These are phyloP conservation scores for Diachrysia chrysitis DNA, from an alignment of 2,888 invertebrate species.

Conservation along the genomic window DNA sequence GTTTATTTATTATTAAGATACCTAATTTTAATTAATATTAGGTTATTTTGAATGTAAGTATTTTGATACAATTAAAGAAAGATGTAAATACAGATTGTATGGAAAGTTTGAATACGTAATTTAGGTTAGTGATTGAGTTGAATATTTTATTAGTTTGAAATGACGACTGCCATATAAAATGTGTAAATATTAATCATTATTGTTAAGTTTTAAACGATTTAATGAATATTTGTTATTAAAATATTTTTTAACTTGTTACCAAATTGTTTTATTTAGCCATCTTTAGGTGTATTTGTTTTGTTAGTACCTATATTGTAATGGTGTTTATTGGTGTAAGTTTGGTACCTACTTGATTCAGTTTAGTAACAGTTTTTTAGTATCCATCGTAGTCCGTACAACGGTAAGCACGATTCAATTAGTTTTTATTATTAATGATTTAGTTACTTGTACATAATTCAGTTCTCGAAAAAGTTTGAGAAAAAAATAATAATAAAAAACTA, in stretches of 20 bases:
- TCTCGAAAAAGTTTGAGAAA: no score
- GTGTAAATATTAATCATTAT: neutral
- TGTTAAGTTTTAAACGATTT: neutral
- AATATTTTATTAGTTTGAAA: neutral
- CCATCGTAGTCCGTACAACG: no score
- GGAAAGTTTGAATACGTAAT: neutral
- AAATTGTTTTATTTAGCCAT: neutral
- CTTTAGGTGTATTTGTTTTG: no score
- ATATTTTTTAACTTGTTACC: neutral
- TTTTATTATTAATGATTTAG: no score
- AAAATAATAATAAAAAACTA: no score
- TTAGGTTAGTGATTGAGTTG: neutral
- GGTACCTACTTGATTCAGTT: no score
- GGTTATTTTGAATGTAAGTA: neutral
- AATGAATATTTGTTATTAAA: slow-evolving; percentile 1
- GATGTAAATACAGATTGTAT: neutral
- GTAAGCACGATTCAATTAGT: no score
- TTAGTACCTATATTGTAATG: no score
- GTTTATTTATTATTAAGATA: neutral
- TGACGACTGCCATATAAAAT: slow-evolving; percentile 2
- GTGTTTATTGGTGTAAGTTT: no score
- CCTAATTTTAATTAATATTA: neutral
- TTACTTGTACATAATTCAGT: no score
- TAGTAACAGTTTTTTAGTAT: no score
- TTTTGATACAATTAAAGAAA: neutral